Percentiles rank a stretch among this genome's conserved stretches.
These are phyloP conservation scores for Sternarchorhynchus goeldii DNA, from an alignment of 2,797 vertebrate species.

Conservation along the genomic window DNA sequence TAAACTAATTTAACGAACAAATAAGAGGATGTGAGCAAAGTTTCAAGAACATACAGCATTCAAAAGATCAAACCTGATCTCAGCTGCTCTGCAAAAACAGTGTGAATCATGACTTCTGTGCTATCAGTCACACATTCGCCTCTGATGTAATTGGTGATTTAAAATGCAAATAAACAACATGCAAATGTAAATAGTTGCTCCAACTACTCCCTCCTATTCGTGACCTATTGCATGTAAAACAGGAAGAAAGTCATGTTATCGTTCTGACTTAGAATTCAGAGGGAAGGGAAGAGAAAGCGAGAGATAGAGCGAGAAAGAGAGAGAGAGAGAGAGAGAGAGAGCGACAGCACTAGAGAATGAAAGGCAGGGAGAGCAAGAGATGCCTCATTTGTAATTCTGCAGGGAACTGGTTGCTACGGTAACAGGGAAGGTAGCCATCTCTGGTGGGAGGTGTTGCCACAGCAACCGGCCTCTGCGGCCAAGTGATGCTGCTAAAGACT, in stretches of 20 bases:
- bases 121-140: neutral
- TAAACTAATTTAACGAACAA: too few species aligned
- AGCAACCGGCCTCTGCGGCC: slow-evolving; percentile 76
- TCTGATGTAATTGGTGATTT: neutral
- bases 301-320: slow-evolving; percentile 19
- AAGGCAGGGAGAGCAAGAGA: slow-evolving; percentile 52
- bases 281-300: neutral
- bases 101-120: neutral
- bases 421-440: slow-evolving; percentile 80
- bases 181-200: slow-evolving; percentile 1
- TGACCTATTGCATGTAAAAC: slow-evolving; percentile 47
- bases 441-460: slow-evolving; percentile 80
- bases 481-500: slow-evolving; percentile 75
- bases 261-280: slow-evolving; percentile 44
- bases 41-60: neutral
- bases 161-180: slow-evolving; percentile 32
- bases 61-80: neutral
- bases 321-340: slow-evolving; percentile 26
- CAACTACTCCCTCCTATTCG: slow-evolving; percentile 20
- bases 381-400: slow-evolving; percentile 77
- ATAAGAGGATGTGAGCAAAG: neutral
- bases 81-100: neutral
- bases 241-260: slow-evolving; percentile 41
- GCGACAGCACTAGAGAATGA: slow-evolving; percentile 46
- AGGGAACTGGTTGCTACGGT: slow-evolving; percentile 80